Evolutionary conservation across 2,888 invertebrate species (phyloP).

Genomic region (Urechis unicinctus): DNA sequence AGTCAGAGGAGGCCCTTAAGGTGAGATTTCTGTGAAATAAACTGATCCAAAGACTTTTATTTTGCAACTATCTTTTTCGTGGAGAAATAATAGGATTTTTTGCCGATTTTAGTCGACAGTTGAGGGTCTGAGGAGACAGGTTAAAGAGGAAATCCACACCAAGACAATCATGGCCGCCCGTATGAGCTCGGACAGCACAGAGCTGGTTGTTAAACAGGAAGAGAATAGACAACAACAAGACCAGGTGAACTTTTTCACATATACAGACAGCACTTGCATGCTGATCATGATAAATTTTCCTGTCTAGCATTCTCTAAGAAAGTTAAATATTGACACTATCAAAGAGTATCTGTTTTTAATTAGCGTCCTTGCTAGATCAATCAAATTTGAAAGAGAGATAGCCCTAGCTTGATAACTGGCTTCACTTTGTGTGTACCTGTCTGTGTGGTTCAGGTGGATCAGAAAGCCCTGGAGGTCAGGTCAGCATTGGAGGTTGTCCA

Average conservation of each 20-base stretch:
- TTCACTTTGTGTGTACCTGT: no score
- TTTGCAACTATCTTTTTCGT: no score
- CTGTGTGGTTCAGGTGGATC: conserved; percentile 26
- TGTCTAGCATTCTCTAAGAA: no score
- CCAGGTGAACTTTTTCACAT: conserved; percentile 11
- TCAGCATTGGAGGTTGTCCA: conserved; percentile 32
- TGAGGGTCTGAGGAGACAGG: conserved; percentile 36
- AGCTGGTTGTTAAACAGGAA: conserved; percentile 15
- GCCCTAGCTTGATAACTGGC: no score
- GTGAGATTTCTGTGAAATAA: not conserved
- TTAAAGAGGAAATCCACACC: conserved; percentile 46
- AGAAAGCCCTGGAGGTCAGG: conserved; percentile 37
- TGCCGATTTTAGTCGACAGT: conserved; percentile 27
- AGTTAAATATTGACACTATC: no score
- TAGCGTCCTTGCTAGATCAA: no score
- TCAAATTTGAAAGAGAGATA: no score
- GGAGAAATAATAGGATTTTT: not conserved
- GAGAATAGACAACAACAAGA: conserved; percentile 11
- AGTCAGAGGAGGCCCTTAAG: conserved; percentile 9
- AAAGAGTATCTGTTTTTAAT: no score
- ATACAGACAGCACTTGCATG: no score
- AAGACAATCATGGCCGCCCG: conserved; percentile 37
- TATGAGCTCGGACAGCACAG: conserved; percentile 35
- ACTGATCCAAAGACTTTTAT: not conserved
- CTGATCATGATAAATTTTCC: no score